Percentiles rank a stretch among this genome's conserved stretches.
Evolutionary conservation across 1,140 invertebrate species (phyloP).

Genomic region (Camponotus pennsylvanicus): DNA sequence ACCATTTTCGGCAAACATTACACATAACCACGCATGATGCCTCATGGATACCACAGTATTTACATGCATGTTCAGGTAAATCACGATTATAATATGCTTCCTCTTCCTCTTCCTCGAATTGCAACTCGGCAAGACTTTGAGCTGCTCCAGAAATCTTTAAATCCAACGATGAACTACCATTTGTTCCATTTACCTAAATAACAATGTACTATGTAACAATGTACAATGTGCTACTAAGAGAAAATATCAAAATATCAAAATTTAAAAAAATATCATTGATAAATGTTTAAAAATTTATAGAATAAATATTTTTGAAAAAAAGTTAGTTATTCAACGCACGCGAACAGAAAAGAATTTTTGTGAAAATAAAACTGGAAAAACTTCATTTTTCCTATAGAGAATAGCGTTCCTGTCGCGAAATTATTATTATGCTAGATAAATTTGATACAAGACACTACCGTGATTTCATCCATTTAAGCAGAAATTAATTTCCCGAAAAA

Average conservation of each 20-base stretch:
- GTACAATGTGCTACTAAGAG: neutral
- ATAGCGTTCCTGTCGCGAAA: neutral
- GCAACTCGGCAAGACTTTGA: conserved; percentile 92
- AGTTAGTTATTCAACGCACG: neutral
- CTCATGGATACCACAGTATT: conserved; percentile 99
- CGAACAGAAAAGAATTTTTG: neutral
- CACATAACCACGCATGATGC: conserved; percentile 99
- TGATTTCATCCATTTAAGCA: neutral
- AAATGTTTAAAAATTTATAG: neutral
- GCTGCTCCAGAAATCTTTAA: conserved; percentile 91
- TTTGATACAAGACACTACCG: neutral
- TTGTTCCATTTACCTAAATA: conserved; percentile 89
- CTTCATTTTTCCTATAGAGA: neutral
- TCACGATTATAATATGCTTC: conserved; percentile 96
- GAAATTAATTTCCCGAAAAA: neutral
- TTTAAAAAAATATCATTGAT: neutral
- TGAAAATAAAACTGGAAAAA: neutral
- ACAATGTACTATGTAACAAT: neutral
- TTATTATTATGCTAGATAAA: neutral
- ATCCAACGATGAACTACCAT: conserved; percentile 84
- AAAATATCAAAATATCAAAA: neutral
- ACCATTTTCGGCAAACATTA: conserved; percentile 99
- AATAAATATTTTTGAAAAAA: neutral
- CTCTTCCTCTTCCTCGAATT: conserved; percentile 97
- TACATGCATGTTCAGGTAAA: conserved; percentile 97